Conservation (phyloP, 2,113 vertebrate genomes). For the Chionis minor region DNA sequence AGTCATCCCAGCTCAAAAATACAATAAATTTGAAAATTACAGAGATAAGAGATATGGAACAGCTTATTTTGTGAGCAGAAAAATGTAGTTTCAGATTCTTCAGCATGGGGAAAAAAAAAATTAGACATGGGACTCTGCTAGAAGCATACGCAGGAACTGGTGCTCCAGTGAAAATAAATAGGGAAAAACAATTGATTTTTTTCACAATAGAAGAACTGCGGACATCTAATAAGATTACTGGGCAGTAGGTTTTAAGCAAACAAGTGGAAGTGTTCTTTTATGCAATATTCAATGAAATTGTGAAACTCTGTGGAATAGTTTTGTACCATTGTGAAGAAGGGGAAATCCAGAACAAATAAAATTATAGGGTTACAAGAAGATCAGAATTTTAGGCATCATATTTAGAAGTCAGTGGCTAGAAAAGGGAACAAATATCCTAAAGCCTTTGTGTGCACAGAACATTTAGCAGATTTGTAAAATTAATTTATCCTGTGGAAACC, state of each 20-base stretch:
- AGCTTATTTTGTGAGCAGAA: neutral
- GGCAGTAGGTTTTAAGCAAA: neutral
- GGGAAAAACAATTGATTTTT: neutral
- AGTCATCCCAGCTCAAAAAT: neutral
- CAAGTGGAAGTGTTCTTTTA: neutral
- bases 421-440: neutral
- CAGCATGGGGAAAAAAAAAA: neutral
- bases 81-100: neutral
- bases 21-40: neutral
- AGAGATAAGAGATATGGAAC: neutral
- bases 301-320: neutral
- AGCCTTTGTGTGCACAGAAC: neutral
- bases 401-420: neutral
- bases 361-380: neutral
- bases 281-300: neutral
- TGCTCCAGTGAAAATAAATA: neutral
- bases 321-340: neutral
- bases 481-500: neutral
- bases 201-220: neutral
- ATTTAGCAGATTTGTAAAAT: neutral
- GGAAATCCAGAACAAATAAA: neutral
- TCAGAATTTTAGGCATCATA: neutral
- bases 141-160: neutral
- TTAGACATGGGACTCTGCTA: neutral
- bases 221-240: neutral